Base-by-base conservation (phyloP, 2,888 invertebrate species). In the Watsonalla cultraria region DNA sequence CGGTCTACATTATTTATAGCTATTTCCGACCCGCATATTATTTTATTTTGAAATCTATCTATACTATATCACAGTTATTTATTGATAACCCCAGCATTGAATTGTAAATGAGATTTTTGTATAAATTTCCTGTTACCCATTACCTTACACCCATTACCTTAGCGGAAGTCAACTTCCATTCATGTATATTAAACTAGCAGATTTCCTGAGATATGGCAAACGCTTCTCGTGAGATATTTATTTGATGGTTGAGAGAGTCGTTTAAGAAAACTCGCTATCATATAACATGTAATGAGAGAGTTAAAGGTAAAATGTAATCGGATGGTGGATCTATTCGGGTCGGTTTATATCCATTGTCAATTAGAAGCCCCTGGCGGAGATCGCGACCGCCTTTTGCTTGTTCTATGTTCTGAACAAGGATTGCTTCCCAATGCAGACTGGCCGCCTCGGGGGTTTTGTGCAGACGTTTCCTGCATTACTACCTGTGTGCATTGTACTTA, bases 401-500 rank as follows among this genome's bases (percentile, higher is more conserved):
- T 86, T 81, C 79, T 81, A 75, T 78, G 78, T 70, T 77, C 77
- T 74, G 74, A 74, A 80, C 79, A 78, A 75, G 77, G 79, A 86
- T 85, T 86, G 84, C 82, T 84, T 82, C 77, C 81, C 84, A 79
- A 80, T 81, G 78, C 80, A 82, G 78, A 78, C 80, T 77, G 74
- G 78, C 66, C 71, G 87, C 90, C 88, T 79, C 76, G 69, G 85
- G 89, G 78, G 81, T 84, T 80, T 78, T 67, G 78, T 77, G 78
- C 74, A 68, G 82, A 84, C 84, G 74, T 88, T 89, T 90, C 89
- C 89, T 89, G 86, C 84, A 87, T 86, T 82, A 80, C 79, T 71
- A 62, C 75, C 74, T 76, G 80, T 80, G 74, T 82, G 78, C 76
- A 75, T 74, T 79, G 71, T 78, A 78, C 78, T 76, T 74, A 78